Evolutionary conservation across 2,113 vertebrate species (phyloP), one percentile per base, ranked within the genome.

Genomic region (Cochlearius cochlearius): DNA sequence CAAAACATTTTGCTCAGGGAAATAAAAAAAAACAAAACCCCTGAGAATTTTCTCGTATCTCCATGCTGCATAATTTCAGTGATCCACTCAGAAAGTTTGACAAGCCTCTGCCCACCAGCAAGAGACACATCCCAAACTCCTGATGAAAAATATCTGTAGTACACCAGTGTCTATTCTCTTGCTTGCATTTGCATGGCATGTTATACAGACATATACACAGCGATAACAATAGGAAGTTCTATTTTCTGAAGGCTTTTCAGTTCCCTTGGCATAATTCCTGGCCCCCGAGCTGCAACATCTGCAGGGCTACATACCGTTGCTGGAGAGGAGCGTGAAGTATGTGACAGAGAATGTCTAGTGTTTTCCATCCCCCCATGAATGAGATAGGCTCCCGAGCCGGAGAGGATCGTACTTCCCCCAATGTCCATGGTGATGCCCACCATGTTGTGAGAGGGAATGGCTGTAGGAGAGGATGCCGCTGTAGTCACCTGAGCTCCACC

Each of bases 371-470:
- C 98, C 66, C 99, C 98, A 53, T 99, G 99, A 97, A 99, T 99
- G 97, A 99, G 98, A 97, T 99, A 99, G 96, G 99, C 98, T 91
- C 99, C 99, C 7, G 99, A 98, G 72, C 99, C 98, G 97, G 99
- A 99, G 98, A 99, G 98, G 92, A 99, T 98, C 97, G 99, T 99
- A 97, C 98, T 99, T 91, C 99, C 98, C 71, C 98, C 98, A 87
- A 99, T 98, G 21, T 99, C 99, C 99, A 99, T 99, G 87, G 99
- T 92, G 92, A 99, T 99, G 98, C 99, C 99, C 98, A 99, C 99
- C 99, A 99, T 99, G 98, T 99, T 94, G 72, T 99, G 99, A 47
- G 99, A 96, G 49, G 99, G 98, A 88, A 99, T 98, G 21, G 98
- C 98, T 9, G 99, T 98, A 62, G 99, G 98, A 63, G 99, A 99